Conservation (phyloP, 1,140 invertebrate species). For the Tribolium madens region DNA sequence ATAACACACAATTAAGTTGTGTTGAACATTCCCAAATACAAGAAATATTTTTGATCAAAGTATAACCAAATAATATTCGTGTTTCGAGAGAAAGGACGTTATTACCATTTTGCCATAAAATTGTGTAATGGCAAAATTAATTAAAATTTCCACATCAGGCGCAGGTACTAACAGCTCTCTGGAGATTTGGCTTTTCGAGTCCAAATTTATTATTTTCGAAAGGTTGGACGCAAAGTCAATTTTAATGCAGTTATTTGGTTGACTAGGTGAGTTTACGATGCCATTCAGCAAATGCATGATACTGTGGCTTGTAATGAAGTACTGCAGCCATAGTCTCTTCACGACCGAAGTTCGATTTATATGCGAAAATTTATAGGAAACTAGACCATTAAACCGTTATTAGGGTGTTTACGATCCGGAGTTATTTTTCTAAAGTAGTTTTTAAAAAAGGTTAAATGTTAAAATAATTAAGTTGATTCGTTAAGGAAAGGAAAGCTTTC, state of each 20-base stretch:
- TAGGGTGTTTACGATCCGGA: slow-evolving; percentile 9
- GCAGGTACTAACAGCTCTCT: background rate
- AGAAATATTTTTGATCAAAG: too few species aligned
- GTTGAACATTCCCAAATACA: too few species aligned
- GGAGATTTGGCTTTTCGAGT: background rate
- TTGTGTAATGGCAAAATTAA: background rate
- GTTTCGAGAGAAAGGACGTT: background rate
- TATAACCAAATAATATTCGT: background rate
- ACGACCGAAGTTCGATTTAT: slow-evolving; percentile 26
- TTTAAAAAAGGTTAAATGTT: background rate
- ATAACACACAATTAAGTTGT: too few species aligned
- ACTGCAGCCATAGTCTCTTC: background rate
- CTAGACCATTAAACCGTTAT: slow-evolving; percentile 4
- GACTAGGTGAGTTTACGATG: slow-evolving; percentile 8
- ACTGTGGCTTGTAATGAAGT: slow-evolving; percentile 7
- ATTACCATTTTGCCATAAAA: background rate
- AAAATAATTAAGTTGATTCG: background rate
- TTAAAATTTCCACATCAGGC: background rate
- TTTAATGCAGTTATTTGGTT: slow-evolving; percentile 19
- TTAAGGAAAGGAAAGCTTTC: too few species aligned
- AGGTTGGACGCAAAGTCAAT: background rate
- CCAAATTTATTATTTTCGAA: background rate
- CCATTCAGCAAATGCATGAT: slow-evolving; percentile 14
- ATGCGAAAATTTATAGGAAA: slow-evolving; percentile 17
- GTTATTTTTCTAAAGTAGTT: background rate